A percentile compares a stretch with the other conserved stretches of the same genome.
Conservation (phyloP, 2,888 invertebrate genomes). For the Sabatieria punctata region DNA sequence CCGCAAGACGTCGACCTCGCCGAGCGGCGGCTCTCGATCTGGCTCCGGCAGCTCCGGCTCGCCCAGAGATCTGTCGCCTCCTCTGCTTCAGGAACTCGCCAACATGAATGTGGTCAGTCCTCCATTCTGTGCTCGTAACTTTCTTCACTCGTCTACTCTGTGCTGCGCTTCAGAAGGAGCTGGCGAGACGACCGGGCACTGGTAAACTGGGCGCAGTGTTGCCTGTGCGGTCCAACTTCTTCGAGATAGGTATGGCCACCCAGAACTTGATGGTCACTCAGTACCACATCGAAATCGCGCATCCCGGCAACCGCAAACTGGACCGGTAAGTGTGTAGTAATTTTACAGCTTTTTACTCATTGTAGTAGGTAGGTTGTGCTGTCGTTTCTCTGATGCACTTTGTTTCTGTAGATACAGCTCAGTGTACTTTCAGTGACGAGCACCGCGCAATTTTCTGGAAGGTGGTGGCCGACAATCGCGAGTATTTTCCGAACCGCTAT, state of each 20-base stretch:
- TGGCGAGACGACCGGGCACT: slow-evolving; percentile 3
- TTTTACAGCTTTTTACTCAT: no score
- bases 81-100: slow-evolving; percentile 15
- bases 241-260: slow-evolving; percentile 17
- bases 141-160: no score
- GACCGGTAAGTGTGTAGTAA: no score
- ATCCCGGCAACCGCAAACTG: slow-evolving; percentile 20
- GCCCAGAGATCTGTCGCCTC: slow-evolving; percentile 12
- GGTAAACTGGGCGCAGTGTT: slow-evolving; percentile 1
- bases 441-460: slow-evolving; percentile 24
- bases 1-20: background rate
- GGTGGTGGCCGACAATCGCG: slow-evolving; percentile 16
- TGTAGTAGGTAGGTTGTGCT: no score
- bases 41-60: slow-evolving; percentile 7
- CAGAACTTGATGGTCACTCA: slow-evolving; percentile 19
- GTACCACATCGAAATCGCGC: slow-evolving; percentile 24
- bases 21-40: background rate
- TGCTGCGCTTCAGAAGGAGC: slow-evolving; percentile 7
- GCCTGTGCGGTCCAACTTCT: slow-evolving; percentile 18
- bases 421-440: slow-evolving; percentile 23
- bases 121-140: no score
- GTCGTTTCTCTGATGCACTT: no score
- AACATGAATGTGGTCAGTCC: slow-evolving; percentile 16
- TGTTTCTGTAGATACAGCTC: no score
- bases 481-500: slow-evolving; percentile 19